Conservation (phyloP, 2,797 vertebrate species). For the Eulemur rubriventer region DNA sequence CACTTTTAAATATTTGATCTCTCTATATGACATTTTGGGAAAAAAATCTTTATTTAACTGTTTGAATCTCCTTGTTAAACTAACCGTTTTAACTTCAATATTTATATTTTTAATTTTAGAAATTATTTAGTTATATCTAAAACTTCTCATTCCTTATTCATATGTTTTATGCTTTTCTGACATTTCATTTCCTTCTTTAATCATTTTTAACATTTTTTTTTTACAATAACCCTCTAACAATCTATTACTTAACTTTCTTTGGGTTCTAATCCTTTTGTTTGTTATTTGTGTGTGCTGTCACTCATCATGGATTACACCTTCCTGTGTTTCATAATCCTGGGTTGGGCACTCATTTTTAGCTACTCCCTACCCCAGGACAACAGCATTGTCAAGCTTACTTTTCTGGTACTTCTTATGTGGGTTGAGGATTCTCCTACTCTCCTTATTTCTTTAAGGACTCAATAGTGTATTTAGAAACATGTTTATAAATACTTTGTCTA, state of each 20-base stretch:
- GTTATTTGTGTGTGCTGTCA: background rate
- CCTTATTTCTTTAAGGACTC: background rate
- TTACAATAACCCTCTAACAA: background rate
- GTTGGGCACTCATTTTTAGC: background rate
- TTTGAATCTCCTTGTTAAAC: background rate
- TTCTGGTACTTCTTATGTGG: background rate
- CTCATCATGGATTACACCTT: background rate
- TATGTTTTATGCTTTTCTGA: background rate
- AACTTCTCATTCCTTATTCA: background rate
- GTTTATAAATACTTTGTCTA: background rate
- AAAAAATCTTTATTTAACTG: background rate
- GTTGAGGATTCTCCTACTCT: background rate
- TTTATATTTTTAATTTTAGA: slow-evolving; percentile 6
- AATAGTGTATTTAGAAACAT: background rate
- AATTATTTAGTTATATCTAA: background rate
- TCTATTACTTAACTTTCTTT: background rate
- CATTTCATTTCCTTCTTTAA: background rate
- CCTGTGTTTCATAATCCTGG: background rate
- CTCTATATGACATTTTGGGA: background rate
- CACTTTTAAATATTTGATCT: background rate
- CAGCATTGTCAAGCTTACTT: background rate
- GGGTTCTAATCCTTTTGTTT: background rate
- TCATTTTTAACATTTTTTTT: background rate
- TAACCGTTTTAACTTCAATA: background rate
- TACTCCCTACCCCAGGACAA: background rate